phyloP scores from a whole-genome alignment of 2,113 vertebrate genomes.

The Cyprinodon tularosa region DNA sequence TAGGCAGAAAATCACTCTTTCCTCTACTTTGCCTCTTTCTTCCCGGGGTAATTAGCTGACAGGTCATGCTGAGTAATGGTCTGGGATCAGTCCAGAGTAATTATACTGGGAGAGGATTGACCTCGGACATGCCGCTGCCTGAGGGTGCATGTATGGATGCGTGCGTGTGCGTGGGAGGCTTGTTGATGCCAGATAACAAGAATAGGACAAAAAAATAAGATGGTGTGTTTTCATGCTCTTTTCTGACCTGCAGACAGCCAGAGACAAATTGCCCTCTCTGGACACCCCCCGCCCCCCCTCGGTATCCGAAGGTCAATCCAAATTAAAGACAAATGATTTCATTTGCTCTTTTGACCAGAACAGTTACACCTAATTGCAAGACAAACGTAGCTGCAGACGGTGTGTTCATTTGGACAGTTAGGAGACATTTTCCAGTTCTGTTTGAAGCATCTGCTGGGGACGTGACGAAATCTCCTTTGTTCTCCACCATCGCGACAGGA shows the following conservation, averaged over 20 bases:
- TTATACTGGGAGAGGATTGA: conserved; percentile 61
- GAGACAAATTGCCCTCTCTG: conserved; percentile 47
- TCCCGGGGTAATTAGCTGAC: conserved; percentile 52
- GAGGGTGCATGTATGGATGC: conserved; percentile 14
- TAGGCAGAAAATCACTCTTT: conserved; percentile 15
- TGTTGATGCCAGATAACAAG: conserved; percentile 26
- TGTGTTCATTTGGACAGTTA: conserved; percentile 34
- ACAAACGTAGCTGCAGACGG: conserved; percentile 31
- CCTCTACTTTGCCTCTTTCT: conserved; percentile 17
- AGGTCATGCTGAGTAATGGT: conserved; percentile 61
- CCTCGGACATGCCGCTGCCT: conserved; percentile 42
- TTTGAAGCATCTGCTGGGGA: neutral
- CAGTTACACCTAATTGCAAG: conserved; percentile 37
- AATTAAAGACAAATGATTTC: conserved; percentile 52
- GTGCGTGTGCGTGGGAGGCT: conserved; percentile 6
- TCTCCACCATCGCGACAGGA: conserved; percentile 24
- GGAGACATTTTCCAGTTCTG: conserved; percentile 16
- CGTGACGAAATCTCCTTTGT: conserved; percentile 12
- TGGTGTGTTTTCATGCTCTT: conserved; percentile 10
- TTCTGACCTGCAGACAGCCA: conserved; percentile 52
- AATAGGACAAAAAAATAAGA: conserved; percentile 26
- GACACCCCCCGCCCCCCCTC: conserved; percentile 8
- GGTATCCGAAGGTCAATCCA: conserved; percentile 47
- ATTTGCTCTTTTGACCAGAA: conserved; percentile 28
- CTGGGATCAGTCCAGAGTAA: conserved; percentile 61